A percentile compares a stretch with the other conserved stretches of the same genome.
These are phyloP conservation scores for Agriopis leucophaearia DNA, from an alignment of 2,888 invertebrate genomes.

Conservation along the genomic window DNA sequence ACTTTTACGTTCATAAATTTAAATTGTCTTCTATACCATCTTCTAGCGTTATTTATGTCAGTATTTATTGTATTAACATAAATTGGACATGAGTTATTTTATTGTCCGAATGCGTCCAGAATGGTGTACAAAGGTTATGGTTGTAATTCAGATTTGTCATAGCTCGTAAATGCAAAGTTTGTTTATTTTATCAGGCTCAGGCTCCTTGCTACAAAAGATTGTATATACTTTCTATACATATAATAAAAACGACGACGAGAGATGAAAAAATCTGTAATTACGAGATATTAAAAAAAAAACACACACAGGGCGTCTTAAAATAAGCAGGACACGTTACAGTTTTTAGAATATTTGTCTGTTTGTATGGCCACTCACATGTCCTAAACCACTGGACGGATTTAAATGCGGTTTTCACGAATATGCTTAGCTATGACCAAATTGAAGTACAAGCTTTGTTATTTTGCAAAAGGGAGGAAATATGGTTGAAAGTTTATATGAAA, in stretches of 20 bases:
- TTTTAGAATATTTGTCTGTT: no score
- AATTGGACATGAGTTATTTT: conserved; percentile 86
- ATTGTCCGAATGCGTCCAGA: conserved; percentile 78
- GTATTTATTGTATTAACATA: conserved; percentile 87
- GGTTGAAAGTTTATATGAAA: no score
- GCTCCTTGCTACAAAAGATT: conserved; percentile 49
- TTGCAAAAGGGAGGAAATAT: no score
- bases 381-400: no score
- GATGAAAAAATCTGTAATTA: neutral
- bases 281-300: no score
- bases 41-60: conserved; percentile 80
- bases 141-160: conserved; percentile 83
- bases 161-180: conserved; percentile 78
- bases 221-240: conserved; percentile 11
- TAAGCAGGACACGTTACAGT: no score
- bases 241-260: neutral
- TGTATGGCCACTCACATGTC: no score
- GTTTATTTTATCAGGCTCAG: conserved; percentile 62
- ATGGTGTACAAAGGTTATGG: conserved; percentile 80
- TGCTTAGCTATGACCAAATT: no score
- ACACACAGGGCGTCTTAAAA: no score
- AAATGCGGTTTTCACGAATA: no score
- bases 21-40: conserved; percentile 78
- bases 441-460: no score
- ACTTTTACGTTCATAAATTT: conserved; percentile 76